Base-by-base conservation (phyloP, 2,797 vertebrate genomes). In the Novumbra hubbsi region DNA sequence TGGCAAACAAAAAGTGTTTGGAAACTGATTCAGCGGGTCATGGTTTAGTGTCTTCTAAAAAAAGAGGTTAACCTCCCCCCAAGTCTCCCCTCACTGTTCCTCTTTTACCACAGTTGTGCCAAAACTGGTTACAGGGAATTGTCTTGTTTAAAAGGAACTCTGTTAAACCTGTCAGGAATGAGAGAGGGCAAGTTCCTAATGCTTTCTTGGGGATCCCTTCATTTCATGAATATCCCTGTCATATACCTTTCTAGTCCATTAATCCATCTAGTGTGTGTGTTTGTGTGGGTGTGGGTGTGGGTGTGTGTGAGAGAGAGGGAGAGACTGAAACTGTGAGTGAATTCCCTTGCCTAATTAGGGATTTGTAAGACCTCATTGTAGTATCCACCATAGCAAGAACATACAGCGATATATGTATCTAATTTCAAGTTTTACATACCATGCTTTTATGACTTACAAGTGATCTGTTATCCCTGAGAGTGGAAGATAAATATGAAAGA, bases 401-500 rank as follows among this genome's bases (percentile, higher is more conserved):
- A 45, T 14, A 45, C 41, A 45, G 41, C 41, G n/a, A n/a, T 45
- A 45, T 45, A 11, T 45, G 41, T 45, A 45, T 9, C 41, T 45
- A 6, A 38, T 38, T 38, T 38, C 34, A 45, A 45, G 41, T 45
- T 12, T 45, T 45, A 14, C 41, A 45, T 45, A 45, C 34, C 34
- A 4, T 38, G 34, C 34, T 3, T 38, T 38, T 38, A 38, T 38
- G 34, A 38, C 4, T 38, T 38, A 38, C 12, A 45, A 45, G 41
- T 45, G 0, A 1, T 45, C 41, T 45, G 6, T 45, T 6, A 45
- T 64, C 62, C 27, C 27, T 64, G 74, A 71, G 28, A 67, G 57
- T 45, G 27, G 73, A 27, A 64, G 52, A 72, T 5, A 75, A 72
- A 38, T 77, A 72, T 50, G 9, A 11, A 68, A 69, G 75, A 52